These are phyloP conservation scores for Manis javanica DNA, from an alignment of 2,797 vertebrate genomes.

Conservation along the genomic window DNA sequence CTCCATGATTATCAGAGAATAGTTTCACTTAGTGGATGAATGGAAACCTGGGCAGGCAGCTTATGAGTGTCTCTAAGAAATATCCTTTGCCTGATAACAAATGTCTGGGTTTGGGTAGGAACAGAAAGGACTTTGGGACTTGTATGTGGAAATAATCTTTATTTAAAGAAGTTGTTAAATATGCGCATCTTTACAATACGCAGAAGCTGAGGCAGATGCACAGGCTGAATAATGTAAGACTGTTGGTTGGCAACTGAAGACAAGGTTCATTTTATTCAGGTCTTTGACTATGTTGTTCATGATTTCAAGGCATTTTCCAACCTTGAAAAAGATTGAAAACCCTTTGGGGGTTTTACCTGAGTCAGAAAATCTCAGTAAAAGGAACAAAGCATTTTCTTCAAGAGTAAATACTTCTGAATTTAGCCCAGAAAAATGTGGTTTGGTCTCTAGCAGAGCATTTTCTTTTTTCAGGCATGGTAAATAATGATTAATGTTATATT, in stretches of 20 bases:
- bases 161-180: neutral
- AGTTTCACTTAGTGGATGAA: neutral
- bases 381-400: conserved; percentile 17
- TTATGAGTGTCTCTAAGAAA: neutral
- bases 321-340: neutral
- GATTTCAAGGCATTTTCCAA: conserved; percentile 12
- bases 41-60: neutral
- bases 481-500: conserved; percentile 66
- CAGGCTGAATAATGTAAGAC: neutral
- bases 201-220: neutral
- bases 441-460: neutral
- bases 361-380: conserved; percentile 49
- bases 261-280: conserved; percentile 34
- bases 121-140: neutral
- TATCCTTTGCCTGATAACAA: neutral
- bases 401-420: conserved; percentile 33
- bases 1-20: neutral
- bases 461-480: conserved; percentile 33
- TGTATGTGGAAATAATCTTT: neutral
- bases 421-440: neutral
- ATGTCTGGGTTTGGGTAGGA: neutral
- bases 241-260: neutral
- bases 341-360: neutral
- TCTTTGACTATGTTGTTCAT: neutral
- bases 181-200: neutral